A percentile compares a stretch with the other conserved stretches of the same genome.
These are phyloP conservation scores for Pseudopodoces humilis DNA, from an alignment of 2,113 vertebrate species.

Conservation along the genomic window DNA sequence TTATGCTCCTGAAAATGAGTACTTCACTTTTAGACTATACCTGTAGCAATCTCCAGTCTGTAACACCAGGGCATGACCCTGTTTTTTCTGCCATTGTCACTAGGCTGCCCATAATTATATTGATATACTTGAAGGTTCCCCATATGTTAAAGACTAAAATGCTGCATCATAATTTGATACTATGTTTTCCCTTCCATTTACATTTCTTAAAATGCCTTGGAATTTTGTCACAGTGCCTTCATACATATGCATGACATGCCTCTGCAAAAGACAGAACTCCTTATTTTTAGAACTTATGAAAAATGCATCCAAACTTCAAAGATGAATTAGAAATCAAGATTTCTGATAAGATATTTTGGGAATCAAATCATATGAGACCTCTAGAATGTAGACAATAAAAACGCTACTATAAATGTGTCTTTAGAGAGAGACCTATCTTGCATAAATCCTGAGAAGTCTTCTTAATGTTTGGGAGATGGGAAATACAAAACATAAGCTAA, in stretches of 20 bases:
- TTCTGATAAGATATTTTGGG: constrained; percentile 70
- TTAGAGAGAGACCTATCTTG: constrained; percentile 11
- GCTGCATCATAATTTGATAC: constrained; percentile 68
- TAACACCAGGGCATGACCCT: not conserved
- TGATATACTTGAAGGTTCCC: constrained; percentile 11
- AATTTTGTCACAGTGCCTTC: constrained; percentile 57
- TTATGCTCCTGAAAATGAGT: not conserved
- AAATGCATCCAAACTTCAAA: constrained; percentile 79
- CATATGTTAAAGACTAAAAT: constrained; percentile 27
- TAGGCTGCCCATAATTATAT: not conserved
- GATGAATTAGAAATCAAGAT: constrained; percentile 73
- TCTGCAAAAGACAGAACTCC: constrained; percentile 68
- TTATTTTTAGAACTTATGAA: constrained; percentile 77
- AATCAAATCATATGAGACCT: constrained; percentile 50
- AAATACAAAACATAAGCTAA: not conserved
- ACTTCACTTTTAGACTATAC: not conserved
- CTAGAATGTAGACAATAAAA: constrained; percentile 20
- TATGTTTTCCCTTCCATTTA: constrained; percentile 48
- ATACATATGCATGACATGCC: constrained; percentile 61
- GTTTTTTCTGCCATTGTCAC: not conserved
- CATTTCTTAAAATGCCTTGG: constrained; percentile 44
- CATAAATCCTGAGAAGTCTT: not conserved
- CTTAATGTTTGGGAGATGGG: not conserved
- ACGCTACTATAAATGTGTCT: constrained; percentile 10
- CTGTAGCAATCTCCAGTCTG: not conserved